Base-by-base conservation (phyloP, 1,140 invertebrate genomes). In the Pseudomyrmex pallidus region DNA sequence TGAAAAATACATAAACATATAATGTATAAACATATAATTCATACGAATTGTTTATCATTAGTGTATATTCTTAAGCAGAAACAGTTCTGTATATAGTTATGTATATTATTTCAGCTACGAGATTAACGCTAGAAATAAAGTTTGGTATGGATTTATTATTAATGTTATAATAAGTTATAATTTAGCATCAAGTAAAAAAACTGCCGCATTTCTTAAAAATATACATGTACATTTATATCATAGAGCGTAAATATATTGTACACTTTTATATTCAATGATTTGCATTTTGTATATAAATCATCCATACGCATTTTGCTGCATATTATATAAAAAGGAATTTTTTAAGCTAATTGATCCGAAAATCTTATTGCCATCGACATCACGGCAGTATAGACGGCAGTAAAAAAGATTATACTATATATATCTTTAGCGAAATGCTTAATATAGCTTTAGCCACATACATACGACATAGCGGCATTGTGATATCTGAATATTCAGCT, bases 1-100 rank as follows among this genome's bases (percentile, higher is more conserved):
- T 89, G 87, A 89, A 90, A 91, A 90, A 91, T 91, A 91, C 86
- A 83, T 85, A 87, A n/a, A n/a, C n/a, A n/a, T n/a, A n/a, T n/a
- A n/a, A n/a, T n/a, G n/a, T 85, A 64, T 86, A 85, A 82, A 89
- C 77, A 52, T 90, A 86, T 74, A 90, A 87, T 87, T 82, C 68
- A 84, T n/a, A 78, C 35, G 59, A 82, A 74, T 83, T 76, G 77
- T 84, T 86, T 68, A 78, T 68, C 87, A 85, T 35, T 35, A 35
- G 35, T 35, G 35, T 35, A 35, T 35, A 35, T 82, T 90, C 83
- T 80, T 66, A 87, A 88, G 73, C 76, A 68, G 62, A 88, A 86
- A 84, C 82, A 88, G 67, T 87, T 76, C 50, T 20, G 61, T 70
- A 70, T 66, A 74, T 35, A 35, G 0, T 35, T 7, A 35, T 7